Percentiles rank a stretch among this genome's conserved stretches.
These are phyloP conservation scores for Nannoperca australis DNA, from an alignment of 2,797 vertebrate genomes.

Conservation along the genomic window DNA sequence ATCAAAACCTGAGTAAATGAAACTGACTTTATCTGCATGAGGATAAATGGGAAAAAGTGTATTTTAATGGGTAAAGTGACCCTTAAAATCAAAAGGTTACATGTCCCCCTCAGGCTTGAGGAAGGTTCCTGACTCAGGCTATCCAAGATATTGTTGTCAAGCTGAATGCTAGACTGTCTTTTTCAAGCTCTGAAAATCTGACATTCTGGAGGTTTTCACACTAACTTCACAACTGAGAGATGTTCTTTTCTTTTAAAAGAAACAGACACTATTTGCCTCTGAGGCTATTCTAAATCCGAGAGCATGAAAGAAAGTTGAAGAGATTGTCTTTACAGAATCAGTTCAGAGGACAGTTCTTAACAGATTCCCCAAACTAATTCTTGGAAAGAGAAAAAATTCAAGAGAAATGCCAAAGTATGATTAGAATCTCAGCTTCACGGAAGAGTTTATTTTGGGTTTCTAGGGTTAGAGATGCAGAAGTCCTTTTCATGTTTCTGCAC, in stretches of 20 bases:
- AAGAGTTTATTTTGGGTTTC: neutral
- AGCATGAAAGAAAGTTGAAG: conserved; percentile 12
- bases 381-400: conserved; percentile 5
- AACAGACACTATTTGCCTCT: conserved; percentile 22
- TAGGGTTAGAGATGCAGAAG: neutral
- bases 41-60: neutral
- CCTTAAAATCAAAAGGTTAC: conserved; percentile 5
- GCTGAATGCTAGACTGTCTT: neutral
- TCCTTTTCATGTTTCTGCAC: neutral
- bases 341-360: conserved; percentile 27
- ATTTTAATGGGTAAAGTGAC: conserved; percentile 6
- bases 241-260: conserved; percentile 5
- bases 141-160: neutral
- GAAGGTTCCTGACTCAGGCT: neutral
- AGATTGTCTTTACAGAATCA: conserved; percentile 21
- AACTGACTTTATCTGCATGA: neutral
- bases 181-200: neutral
- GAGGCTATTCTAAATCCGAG: conserved; percentile 17
- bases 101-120: neutral
- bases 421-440: neutral
- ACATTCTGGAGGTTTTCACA: conserved; percentile 16
- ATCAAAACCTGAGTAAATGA: conserved; percentile 15
- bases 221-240: neutral
- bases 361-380: conserved; percentile 4
- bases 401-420: neutral